Evolutionary conservation across 2,797 vertebrate species (phyloP).

Genomic region (Kryptopterus vitreolus): DNA sequence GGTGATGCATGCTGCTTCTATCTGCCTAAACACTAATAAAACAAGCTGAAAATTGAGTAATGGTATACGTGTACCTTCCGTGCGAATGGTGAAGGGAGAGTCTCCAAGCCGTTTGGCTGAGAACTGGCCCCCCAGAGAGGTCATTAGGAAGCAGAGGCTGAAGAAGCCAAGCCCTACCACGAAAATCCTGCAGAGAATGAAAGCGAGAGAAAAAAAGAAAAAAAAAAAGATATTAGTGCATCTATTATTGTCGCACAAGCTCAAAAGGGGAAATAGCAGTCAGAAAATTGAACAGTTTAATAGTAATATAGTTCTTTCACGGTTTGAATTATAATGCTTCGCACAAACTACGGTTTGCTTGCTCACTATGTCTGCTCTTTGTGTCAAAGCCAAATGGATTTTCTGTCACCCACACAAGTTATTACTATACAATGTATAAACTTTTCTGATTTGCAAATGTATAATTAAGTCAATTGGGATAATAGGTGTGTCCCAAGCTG

Average conservation of each 20-base stretch:
- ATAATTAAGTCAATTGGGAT: background rate
- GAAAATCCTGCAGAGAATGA: slow-evolving; percentile 81
- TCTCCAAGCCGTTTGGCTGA: slow-evolving; percentile 87
- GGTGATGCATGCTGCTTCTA: background rate
- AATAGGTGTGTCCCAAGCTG: background rate
- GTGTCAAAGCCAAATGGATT: slow-evolving; percentile 1
- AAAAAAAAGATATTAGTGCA: slow-evolving; percentile 29
- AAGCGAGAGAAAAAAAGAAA: too few species aligned
- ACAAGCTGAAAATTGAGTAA: slow-evolving; percentile 3
- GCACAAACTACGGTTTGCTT: background rate
- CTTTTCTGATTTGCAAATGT: slow-evolving; percentile 3
- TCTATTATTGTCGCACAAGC: slow-evolving; percentile 15
- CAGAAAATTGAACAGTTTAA: slow-evolving; percentile 16
- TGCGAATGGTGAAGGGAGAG: slow-evolving; percentile 89
- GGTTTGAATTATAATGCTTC: slow-evolving; percentile 6
- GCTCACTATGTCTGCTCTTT: slow-evolving; percentile 1
- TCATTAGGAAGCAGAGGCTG: slow-evolving; percentile 98
- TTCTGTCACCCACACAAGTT: slow-evolving; percentile 5
- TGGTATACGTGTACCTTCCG: slow-evolving; percentile 80
- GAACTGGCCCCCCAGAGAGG: slow-evolving; percentile 93
- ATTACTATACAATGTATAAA: background rate
- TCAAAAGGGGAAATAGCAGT: slow-evolving; percentile 14
- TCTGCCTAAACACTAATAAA: background rate
- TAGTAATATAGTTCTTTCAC: background rate
- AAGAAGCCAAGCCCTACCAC: slow-evolving; percentile 95